Percentiles rank a stretch among this genome's conserved stretches.
Conservation (phyloP, 2,888 invertebrate species). For the Andrena minutula region DNA sequence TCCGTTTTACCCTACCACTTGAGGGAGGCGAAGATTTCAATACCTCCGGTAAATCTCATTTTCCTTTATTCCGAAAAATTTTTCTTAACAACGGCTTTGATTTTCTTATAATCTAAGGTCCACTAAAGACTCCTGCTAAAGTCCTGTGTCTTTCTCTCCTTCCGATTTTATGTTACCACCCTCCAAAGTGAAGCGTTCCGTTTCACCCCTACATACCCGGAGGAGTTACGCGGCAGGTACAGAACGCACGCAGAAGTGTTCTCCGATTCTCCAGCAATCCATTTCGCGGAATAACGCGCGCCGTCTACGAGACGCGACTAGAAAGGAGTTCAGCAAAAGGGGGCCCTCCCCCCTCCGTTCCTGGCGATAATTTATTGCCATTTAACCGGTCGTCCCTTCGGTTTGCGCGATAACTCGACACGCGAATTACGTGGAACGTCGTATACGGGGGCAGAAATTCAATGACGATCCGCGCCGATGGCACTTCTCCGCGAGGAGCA, state of each 20-base stretch:
- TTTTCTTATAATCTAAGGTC: too few species aligned
- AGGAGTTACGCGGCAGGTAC: not conserved
- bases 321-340: constrained; percentile 42
- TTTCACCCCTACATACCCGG: too few species aligned
- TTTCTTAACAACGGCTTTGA: too few species aligned
- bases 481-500: constrained; percentile 45
- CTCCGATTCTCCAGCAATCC: constrained; percentile 5
- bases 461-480: constrained; percentile 67
- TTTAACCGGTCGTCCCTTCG: constrained; percentile 61
- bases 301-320: constrained; percentile 36
- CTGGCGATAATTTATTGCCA: constrained; percentile 68
- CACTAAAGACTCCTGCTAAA: too few species aligned
- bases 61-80: too few species aligned
- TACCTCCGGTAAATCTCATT: too few species aligned
- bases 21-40: too few species aligned
- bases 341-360: constrained; percentile 9
- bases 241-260: not conserved
- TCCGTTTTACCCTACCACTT: too few species aligned
- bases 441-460: constrained; percentile 65
- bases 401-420: constrained; percentile 66
- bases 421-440: constrained; percentile 68
- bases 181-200: too few species aligned
- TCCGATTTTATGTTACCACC: too few species aligned
- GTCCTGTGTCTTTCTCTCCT: too few species aligned
- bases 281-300: constrained; percentile 41